phyloP scores from a whole-genome alignment of 2,888 invertebrate genomes.

The Caenorhabditis sp. region DNA sequence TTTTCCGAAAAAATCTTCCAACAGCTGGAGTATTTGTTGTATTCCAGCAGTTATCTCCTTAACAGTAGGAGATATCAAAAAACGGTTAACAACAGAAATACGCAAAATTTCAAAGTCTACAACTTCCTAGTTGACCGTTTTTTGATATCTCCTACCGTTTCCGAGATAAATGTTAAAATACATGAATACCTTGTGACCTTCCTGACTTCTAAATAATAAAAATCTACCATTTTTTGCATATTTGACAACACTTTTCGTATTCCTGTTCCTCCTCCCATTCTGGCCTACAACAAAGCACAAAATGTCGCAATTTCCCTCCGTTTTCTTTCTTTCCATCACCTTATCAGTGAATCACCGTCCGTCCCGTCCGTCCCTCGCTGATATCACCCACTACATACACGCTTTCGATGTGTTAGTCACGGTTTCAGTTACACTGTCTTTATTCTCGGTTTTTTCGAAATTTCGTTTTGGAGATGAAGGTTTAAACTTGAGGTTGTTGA shows the following conservation, averaged over 20 bases:
- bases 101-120: too few relatives aligned
- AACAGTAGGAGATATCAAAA: too few relatives aligned
- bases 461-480: background rate
- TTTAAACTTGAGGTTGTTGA: background rate
- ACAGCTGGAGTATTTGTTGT: too few relatives aligned
- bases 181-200: too few relatives aligned
- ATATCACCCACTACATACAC: constrained; percentile 25
- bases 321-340: background rate
- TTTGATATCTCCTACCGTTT: too few relatives aligned
- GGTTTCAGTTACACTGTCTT: constrained; percentile 9
- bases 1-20: too few relatives aligned
- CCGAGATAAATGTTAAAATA: too few relatives aligned
- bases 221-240: too few relatives aligned
- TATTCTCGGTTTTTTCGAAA: background rate
- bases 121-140: too few relatives aligned
- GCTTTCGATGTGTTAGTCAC: constrained; percentile 20
- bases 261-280: background rate
- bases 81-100: too few relatives aligned
- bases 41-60: too few relatives aligned
- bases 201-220: too few relatives aligned
- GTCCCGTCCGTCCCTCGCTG: background rate
- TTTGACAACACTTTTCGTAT: background rate
- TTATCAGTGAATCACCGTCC: constrained; percentile 45
- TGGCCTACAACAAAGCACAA: background rate
- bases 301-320: background rate